phyloP scores from a whole-genome alignment of 2,888 invertebrate species.

The Ligdia adustata region DNA sequence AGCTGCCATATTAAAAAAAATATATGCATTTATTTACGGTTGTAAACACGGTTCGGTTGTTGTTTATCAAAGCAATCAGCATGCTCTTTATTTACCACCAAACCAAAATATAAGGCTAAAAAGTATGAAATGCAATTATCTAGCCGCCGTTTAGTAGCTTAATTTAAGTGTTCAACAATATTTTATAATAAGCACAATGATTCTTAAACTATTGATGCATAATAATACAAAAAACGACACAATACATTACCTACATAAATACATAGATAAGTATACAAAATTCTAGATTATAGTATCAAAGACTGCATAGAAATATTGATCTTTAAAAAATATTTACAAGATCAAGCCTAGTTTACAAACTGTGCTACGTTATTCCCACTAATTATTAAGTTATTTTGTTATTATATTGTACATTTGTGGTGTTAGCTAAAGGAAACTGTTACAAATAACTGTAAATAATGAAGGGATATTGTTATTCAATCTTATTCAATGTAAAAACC shows the following conservation, averaged over 20 bases:
- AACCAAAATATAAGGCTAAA: too few relatives aligned
- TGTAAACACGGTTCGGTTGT: too few relatives aligned
- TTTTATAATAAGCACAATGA: background rate
- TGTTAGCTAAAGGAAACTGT: conserved; percentile 17
- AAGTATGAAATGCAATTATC: too few relatives aligned
- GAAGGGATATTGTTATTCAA: background rate
- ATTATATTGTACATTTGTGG: conserved; percentile 38
- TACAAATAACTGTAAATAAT: background rate
- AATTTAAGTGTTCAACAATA: too few relatives aligned
- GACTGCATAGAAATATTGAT: conserved; percentile 73
- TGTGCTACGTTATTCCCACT: conserved; percentile 53
- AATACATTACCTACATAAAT: conserved; percentile 22
- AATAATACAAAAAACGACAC: conserved; percentile 19
- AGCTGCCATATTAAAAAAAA: too few relatives aligned
- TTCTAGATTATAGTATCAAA: conserved; percentile 72
- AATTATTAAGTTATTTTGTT: conserved; percentile 33
- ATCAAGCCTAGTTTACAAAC: conserved; percentile 68
- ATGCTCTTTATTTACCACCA: too few relatives aligned
- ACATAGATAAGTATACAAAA: conserved; percentile 68
- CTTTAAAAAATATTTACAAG: conserved; percentile 75
- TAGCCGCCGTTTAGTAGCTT: too few relatives aligned
- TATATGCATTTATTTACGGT: too few relatives aligned
- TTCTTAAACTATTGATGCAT: conserved; percentile 22
- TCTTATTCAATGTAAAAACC: too few relatives aligned
- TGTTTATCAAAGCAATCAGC: too few relatives aligned